Evolutionary conservation across 30 jellyfish, hydroid and myxozoan genomes (phyloP).

Genomic region (Aurelia aurita): DNA sequence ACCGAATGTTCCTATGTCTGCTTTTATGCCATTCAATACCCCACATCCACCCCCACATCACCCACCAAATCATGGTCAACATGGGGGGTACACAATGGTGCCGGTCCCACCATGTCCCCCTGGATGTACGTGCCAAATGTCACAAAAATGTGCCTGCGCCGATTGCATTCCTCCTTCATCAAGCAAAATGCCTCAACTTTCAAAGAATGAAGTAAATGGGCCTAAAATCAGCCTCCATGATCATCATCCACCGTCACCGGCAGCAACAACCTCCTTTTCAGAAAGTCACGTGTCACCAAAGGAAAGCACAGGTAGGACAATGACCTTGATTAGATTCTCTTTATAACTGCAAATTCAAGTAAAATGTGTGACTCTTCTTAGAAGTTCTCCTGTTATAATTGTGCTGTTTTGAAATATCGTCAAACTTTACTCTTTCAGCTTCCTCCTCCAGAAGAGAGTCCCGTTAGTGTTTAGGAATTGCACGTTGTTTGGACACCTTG

Average conservation of each 20-base stretch:
- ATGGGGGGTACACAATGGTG: conserved; percentile 73
- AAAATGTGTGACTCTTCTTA: too few species aligned
- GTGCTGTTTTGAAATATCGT: too few species aligned
- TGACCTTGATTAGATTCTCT: background rate
- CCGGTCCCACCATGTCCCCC: conserved; percentile 96
- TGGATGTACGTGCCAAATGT: conserved; percentile 94
- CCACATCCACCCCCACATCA: conserved; percentile 82
- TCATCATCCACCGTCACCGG: conserved; percentile 58
- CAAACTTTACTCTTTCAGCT: too few species aligned
- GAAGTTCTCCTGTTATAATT: too few species aligned
- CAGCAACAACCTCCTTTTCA: conserved; percentile 57
- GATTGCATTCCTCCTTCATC: conserved; percentile 77
- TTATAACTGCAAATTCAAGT: too few species aligned
- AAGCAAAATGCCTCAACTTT: conserved; percentile 44
- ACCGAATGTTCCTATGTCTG: conserved; percentile 70
- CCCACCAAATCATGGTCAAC: conserved; percentile 60
- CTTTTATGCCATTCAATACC: conserved; percentile 88
- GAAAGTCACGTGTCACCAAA: conserved; percentile 68
- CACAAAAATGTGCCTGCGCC: conserved; percentile 91
- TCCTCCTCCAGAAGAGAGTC: too few species aligned
- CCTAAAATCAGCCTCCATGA: conserved; percentile 42
- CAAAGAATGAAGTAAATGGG: conserved; percentile 60
- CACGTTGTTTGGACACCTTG: too few species aligned
- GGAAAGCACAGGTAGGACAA: conserved; percentile 53
- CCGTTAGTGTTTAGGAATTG: too few species aligned